Evolutionary conservation across 1,140 invertebrate genomes (phyloP).

Genomic region (Palaemon carinicauda): DNA sequence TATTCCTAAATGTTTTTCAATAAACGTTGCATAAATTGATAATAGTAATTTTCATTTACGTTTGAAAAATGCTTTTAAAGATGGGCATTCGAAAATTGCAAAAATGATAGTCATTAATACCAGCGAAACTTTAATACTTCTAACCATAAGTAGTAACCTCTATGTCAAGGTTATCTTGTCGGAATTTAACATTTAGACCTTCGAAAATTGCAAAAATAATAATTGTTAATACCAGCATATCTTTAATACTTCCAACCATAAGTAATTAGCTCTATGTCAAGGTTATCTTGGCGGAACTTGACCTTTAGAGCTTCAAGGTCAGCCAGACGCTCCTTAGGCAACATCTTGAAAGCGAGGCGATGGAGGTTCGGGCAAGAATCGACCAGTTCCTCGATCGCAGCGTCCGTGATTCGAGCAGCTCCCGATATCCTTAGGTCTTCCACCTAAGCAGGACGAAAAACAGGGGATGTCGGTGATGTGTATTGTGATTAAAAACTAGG

Average conservation of each 20-base stretch:
- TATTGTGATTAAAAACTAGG: too few species aligned
- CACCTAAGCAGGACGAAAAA: not conserved
- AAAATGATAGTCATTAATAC: not conserved
- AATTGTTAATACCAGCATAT: not conserved
- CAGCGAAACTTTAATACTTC: constrained; percentile 13
- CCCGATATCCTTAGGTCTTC: constrained; percentile 35
- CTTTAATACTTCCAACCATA: constrained; percentile 46
- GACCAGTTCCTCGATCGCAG: constrained; percentile 6
- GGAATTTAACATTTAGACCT: constrained; percentile 21
- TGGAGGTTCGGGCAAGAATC: not conserved
- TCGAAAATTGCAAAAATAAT: not conserved
- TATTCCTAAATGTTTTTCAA: too few species aligned
- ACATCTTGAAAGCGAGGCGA: constrained; percentile 48
- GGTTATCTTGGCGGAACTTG: constrained; percentile 13
- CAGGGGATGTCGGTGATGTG: not conserved
- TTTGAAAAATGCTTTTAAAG: not conserved
- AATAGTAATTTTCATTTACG: too few species aligned
- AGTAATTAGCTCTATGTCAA: constrained; percentile 37
- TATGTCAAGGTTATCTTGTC: constrained; percentile 27
- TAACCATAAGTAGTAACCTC: constrained; percentile 41
- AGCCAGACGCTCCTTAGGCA: constrained; percentile 48
- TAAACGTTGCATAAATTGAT: too few species aligned
- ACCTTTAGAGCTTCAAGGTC: constrained; percentile 38
- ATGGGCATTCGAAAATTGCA: not conserved
- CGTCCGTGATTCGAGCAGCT: constrained; percentile 16